Percentiles rank a stretch among this genome's conserved stretches.
phyloP scores from a whole-genome alignment of 2,888 invertebrate species.

The Metacarcinus magister region DNA sequence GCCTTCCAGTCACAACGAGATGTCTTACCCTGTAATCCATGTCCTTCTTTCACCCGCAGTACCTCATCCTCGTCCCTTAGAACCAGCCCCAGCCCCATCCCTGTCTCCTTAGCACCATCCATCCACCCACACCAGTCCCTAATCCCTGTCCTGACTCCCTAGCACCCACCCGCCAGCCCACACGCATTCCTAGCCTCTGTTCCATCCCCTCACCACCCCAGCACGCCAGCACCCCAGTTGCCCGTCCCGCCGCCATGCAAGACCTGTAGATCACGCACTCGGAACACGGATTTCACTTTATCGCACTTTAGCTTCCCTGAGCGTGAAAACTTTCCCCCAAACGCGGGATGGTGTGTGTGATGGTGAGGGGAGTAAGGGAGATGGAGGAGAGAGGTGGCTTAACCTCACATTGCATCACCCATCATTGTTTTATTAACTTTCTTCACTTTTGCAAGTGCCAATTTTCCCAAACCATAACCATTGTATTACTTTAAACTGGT shows the following conservation, averaged over 20 bases:
- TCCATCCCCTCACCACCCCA: neutral
- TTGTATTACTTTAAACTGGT: no score
- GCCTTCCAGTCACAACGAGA: no score
- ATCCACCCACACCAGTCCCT: neutral
- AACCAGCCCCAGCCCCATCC: neutral
- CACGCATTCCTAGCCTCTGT: neutral
- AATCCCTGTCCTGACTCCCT: neutral
- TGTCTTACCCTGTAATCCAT: neutral
- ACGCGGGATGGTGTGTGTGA: neutral
- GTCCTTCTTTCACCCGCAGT: neutral
- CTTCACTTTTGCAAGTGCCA: no score
- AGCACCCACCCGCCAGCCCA: neutral
- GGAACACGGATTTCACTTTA: neutral
- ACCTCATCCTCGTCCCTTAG: neutral
- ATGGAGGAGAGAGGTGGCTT: no score
- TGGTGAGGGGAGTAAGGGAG: neutral
- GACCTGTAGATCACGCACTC: neutral
- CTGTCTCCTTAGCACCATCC: neutral
- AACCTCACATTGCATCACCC: no score
- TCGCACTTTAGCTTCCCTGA: neutral
- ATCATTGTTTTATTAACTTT: no score
- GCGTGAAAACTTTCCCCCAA: neutral
- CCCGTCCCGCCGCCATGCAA: neutral
- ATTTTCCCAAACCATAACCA: no score
- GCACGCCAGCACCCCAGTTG: neutral